Evolutionary conservation across 2,797 vertebrate genomes (phyloP).

Genomic region (Silurus aristotelis): DNA sequence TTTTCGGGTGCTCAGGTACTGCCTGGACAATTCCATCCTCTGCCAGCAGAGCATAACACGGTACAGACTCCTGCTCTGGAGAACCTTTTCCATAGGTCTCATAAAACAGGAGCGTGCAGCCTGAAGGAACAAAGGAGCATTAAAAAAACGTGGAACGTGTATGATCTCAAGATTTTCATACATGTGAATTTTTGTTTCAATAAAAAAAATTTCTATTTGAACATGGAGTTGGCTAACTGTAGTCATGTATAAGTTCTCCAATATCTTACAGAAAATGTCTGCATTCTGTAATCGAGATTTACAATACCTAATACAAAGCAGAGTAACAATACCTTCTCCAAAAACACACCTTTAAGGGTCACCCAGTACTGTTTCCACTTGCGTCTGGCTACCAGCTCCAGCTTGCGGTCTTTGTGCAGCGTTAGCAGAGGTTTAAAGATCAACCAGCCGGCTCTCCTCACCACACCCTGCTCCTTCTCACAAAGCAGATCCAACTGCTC

Average conservation of each 20-base stretch:
- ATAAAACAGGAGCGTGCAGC: conserved; percentile 88
- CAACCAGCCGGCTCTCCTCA: conserved; percentile 91
- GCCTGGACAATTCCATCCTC: conserved; percentile 90
- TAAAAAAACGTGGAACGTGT: neutral
- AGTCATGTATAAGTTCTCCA: neutral
- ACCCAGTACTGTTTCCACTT: conserved; percentile 93
- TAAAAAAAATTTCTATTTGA: neutral
- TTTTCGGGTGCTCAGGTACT: conserved; percentile 90
- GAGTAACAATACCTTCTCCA: neutral
- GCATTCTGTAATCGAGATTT: neutral
- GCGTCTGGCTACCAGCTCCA: conserved; percentile 84
- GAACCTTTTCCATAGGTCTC: conserved; percentile 82
- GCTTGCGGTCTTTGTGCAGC: conserved; percentile 85
- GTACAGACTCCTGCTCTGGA: conserved; percentile 74
- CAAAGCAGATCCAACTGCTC: conserved; percentile 85
- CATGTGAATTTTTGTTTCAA: neutral
- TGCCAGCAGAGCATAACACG: conserved; percentile 80
- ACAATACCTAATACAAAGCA: neutral
- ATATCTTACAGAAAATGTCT: neutral
- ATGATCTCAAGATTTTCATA: neutral
- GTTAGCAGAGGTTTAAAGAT: conserved; percentile 89
- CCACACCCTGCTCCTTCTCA: conserved; percentile 88
- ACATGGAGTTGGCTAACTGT: neutral
- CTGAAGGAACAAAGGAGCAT: conserved; percentile 60
- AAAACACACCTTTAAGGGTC: conserved; percentile 83